Conservation (phyloP, 1,140 invertebrate genomes). For the Pogonomyrmex barbatus region DNA sequence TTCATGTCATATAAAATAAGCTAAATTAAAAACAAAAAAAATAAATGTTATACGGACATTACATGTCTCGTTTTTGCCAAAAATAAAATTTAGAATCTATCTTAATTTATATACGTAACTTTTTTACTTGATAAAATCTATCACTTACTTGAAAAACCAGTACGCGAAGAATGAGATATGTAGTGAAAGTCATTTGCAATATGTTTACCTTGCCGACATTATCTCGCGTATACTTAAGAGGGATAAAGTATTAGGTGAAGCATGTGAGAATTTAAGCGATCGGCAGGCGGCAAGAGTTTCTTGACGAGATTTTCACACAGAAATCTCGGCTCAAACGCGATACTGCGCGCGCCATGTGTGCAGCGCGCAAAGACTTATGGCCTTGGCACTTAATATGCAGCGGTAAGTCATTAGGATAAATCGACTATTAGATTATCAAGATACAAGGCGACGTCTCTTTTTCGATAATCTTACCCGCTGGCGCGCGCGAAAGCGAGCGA, state of each 20-base stretch:
- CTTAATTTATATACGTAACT: not conserved
- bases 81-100: constrained; percentile 2
- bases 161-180: not conserved
- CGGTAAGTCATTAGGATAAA: constrained; percentile 62
- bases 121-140: not conserved
- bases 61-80: not conserved
- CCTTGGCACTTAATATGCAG: constrained; percentile 63
- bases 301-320: constrained; percentile 56
- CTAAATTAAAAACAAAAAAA: not conserved
- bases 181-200: constrained; percentile 37
- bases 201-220: not conserved
- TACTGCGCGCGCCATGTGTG: constrained; percentile 20
- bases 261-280: constrained; percentile 53
- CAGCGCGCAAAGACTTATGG: constrained; percentile 55
- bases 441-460: constrained; percentile 60
- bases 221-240: constrained; percentile 13
- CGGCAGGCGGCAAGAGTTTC: constrained; percentile 26
- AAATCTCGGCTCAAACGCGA: not conserved
- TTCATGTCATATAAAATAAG: not conserved
- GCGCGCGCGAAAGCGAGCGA: not conserved
- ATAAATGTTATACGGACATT: not conserved
- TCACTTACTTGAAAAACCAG: not conserved
- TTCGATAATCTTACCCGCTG: constrained; percentile 46
- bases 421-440: constrained; percentile 65
- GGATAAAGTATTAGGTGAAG: constrained; percentile 45